Conservation (phyloP, 2,888 invertebrate genomes). For the Argyresthia albistria region DNA sequence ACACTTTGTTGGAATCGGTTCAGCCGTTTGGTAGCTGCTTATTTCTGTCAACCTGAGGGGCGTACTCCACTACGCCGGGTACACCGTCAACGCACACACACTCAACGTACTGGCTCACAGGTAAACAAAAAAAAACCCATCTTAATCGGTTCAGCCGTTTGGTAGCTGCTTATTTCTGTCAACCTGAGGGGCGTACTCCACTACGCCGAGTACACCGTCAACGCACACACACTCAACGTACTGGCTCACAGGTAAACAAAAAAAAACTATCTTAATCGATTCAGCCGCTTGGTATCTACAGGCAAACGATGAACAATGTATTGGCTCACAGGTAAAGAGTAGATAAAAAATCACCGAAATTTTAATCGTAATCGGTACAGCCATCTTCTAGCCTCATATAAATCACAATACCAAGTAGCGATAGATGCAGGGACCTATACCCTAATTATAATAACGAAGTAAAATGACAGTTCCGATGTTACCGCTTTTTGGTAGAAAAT, state of each 20-base stretch:
- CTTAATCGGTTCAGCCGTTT: no score
- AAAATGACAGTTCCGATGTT: no score
- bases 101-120: constrained; percentile 92
- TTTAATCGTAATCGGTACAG: no score
- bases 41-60: constrained; percentile 74
- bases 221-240: constrained; percentile 90
- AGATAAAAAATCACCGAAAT: background rate
- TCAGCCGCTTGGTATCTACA: no score
- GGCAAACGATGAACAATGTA: constrained; percentile 87
- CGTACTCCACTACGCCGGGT: constrained; percentile 91
- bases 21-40: no score
- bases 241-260: constrained; percentile 81
- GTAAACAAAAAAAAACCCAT: constrained; percentile 15
- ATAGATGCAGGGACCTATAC: no score
- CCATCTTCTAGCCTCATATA: no score
- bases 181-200: constrained; percentile 87
- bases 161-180: background rate
- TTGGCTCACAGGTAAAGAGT: constrained; percentile 81
- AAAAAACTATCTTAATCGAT: background rate
- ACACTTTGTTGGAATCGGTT: background rate
- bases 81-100: constrained; percentile 90
- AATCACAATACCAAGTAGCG: no score
- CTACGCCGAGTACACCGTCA: constrained; percentile 92
- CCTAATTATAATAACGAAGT: no score
- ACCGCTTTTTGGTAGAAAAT: no score